Evolutionary conservation across 2,797 vertebrate genomes (phyloP).

Genomic region (Alca torda): DNA sequence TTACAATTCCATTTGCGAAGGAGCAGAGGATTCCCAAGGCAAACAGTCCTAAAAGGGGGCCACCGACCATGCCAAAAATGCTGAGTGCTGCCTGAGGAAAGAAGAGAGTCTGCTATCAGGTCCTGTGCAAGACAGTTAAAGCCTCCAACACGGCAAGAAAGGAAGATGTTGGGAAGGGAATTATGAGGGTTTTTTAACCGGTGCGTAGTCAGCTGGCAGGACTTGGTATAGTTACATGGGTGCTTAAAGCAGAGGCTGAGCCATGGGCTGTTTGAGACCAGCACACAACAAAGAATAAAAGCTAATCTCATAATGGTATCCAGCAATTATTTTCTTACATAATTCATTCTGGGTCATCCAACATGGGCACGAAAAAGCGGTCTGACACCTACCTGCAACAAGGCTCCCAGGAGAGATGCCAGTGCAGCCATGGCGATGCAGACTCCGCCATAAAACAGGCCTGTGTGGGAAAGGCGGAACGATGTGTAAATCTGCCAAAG

Average conservation of each 20-base stretch:
- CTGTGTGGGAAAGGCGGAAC: constrained; percentile 67
- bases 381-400: constrained; percentile 84
- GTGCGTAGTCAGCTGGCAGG: not conserved
- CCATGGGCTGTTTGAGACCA: not conserved
- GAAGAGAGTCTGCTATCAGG: not conserved
- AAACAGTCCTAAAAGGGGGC: constrained; percentile 93
- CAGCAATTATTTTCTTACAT: not conserved
- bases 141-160: not conserved
- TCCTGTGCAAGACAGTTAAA: not conserved
- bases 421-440: constrained; percentile 92
- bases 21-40: constrained; percentile 93
- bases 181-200: not conserved
- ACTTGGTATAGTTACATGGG: not conserved
- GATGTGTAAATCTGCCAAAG: not conserved
- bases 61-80: constrained; percentile 96
- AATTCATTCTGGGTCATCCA: not conserved
- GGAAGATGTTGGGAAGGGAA: not conserved
- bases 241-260: not conserved
- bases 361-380: not conserved
- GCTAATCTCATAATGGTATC: not conserved
- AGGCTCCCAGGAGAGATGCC: constrained; percentile 87
- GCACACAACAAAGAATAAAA: not conserved
- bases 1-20: constrained; percentile 80
- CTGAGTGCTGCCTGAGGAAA: constrained; percentile 90
- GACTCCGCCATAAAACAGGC: constrained; percentile 84